These are phyloP conservation scores for Amorpha juglandis DNA, from an alignment of 2,888 invertebrate species.

Conservation along the genomic window DNA sequence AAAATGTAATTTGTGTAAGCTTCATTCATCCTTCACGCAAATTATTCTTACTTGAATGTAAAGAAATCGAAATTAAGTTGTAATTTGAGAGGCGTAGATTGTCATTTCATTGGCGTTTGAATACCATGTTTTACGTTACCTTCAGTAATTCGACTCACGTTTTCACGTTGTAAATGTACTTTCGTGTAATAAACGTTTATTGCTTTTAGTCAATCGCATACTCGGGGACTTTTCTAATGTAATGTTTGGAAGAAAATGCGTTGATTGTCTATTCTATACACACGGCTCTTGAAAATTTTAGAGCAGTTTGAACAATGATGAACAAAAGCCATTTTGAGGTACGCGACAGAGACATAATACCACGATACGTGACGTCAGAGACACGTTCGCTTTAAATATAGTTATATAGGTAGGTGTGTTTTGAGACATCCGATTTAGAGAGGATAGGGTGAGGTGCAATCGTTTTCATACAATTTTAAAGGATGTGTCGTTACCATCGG, in stretches of 20 bases:
- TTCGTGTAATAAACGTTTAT: constrained; percentile 23
- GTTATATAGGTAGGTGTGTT: no score
- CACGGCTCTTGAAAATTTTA: no score
- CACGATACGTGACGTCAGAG: no score
- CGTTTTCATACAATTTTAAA: no score
- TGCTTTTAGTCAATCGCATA: not conserved
- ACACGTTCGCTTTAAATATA: no score
- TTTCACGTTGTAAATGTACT: constrained; percentile 29
- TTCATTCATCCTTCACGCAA: not conserved
- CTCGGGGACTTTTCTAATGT: not conserved
- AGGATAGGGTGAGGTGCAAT: no score
- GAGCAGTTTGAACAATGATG: no score
- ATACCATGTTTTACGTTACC: constrained; percentile 8
- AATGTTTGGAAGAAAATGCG: not conserved
- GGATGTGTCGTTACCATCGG: no score
- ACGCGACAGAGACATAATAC: no score
- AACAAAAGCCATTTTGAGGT: no score
- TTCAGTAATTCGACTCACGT: constrained; percentile 22
- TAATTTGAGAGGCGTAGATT: not conserved
- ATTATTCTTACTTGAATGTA: not conserved
- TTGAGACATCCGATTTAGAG: no score
- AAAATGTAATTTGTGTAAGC: not conserved
- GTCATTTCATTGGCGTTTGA: constrained; percentile 11
- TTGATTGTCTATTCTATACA: not conserved
- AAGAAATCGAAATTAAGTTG: constrained; percentile 3